Percentiles rank a stretch among this genome's conserved stretches.
Evolutionary conservation across 1,140 invertebrate species (phyloP).

Genomic region (Himalopsyche phryganea): DNA sequence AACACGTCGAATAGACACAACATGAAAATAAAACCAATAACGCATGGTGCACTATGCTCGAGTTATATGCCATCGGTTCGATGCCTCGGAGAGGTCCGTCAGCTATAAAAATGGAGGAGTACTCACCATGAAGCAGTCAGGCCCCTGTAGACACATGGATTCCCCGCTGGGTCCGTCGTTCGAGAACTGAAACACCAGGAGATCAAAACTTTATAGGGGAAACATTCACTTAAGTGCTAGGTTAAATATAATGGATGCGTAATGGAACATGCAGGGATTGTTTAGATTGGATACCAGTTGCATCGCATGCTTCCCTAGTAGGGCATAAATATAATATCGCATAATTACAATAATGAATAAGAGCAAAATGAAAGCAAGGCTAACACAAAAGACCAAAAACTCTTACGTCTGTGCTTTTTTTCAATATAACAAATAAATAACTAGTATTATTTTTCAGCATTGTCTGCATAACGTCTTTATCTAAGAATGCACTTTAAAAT

Average conservation of each 20-base stretch:
- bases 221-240: constrained; percentile 35
- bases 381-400: too few relatives aligned
- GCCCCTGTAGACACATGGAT: constrained; percentile 61
- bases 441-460: too few relatives aligned
- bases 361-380: too few relatives aligned
- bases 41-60: constrained; percentile 10
- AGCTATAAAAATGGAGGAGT: neutral
- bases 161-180: constrained; percentile 52
- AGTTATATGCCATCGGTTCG: neutral
- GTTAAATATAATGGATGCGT: constrained; percentile 32
- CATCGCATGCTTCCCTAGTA: constrained; percentile 4
- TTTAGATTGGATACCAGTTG: neutral
- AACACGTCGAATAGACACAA: constrained; percentile 13
- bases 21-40: constrained; percentile 16
- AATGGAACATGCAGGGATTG: constrained; percentile 25
- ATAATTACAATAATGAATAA: too few relatives aligned
- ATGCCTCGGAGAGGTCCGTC: neutral
- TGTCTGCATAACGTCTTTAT: too few relatives aligned
- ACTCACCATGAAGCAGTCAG: constrained; percentile 66
- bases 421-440: too few relatives aligned
- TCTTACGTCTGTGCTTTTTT: too few relatives aligned
- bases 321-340: too few relatives aligned
- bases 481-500: too few relatives aligned
- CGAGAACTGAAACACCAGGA: constrained; percentile 35
- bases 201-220: constrained; percentile 31